Base-by-base conservation (phyloP, 2,797 vertebrate species). In the Sphenopsis melanotis region DNA sequence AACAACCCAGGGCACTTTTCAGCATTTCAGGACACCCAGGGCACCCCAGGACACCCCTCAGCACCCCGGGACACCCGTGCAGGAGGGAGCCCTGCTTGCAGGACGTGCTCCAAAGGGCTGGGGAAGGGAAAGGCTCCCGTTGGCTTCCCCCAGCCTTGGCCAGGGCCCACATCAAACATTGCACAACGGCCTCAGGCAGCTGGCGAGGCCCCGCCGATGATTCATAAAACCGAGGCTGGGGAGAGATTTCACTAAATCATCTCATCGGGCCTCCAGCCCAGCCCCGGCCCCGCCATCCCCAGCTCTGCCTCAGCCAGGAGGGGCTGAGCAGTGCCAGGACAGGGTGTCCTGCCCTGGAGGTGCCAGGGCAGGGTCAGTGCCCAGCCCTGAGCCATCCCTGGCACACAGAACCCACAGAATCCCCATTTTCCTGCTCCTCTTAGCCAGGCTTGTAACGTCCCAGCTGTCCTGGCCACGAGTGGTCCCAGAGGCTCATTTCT, bases 161-260 rank as follows among this genome's bases (percentile, higher is more conserved):
- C 85, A 59, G 47, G 87, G 75, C 94, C 96, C 95, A 92, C 81
- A 77, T 90, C 89, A 96, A 97, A 94, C 78, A 92, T 96, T 97
- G 94, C 93, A 80, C 93, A 93, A 96, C 83, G 44, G 7, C 76
- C 78, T 69, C 26, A 95, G 94, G 96, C 93, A 95, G 94, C 93
- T 95, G 96, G 94, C 78, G 32, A 68, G 94, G 92, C 79, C 94
- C 57, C 2, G 8, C 27, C 30, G 78, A 78, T 94, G 93, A 97
- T 93, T 95, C 94, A 94, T 52, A 70, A 82, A 83, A 27, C 44
- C 11, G 1, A 64, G 74, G 93, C 90, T 60, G 86, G 44, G 78
- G 81, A 94, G 76, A 46, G 82, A 87, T 74, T 64, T 71, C 82
- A 39, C 92, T 95, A 90, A 94, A 90, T 92, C 93, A 95, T 83